phyloP scores from a whole-genome alignment of 1,140 invertebrate genomes.

The Scaptomyza montana region DNA sequence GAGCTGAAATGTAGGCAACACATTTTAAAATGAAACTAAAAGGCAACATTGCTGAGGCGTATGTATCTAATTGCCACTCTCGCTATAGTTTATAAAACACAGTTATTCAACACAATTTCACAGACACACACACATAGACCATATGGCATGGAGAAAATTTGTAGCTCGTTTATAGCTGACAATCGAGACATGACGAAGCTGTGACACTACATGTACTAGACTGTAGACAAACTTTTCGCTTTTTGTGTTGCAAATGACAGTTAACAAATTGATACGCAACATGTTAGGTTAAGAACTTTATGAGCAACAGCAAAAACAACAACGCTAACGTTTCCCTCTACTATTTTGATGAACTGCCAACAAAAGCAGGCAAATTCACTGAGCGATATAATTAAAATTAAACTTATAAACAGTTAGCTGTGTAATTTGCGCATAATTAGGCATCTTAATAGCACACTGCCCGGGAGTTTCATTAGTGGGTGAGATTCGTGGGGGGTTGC shows the following conservation, averaged over 20 bases:
- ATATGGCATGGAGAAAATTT: neutral
- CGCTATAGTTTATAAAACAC: neutral
- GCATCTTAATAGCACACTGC: slow-evolving; percentile 19
- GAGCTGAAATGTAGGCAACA: neutral
- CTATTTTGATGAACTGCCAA: slow-evolving; percentile 14
- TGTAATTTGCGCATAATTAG: slow-evolving; percentile 59
- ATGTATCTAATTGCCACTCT: neutral
- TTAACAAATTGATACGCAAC: slow-evolving; percentile 23
- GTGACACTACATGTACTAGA: neutral
- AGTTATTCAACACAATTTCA: slow-evolving; percentile 7
- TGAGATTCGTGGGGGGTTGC: neutral
- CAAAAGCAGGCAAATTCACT: neutral
- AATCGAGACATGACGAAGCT: slow-evolving; percentile 3
- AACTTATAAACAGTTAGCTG: slow-evolving; percentile 59
- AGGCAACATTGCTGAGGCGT: neutral
- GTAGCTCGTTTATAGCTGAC: neutral
- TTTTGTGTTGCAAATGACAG: slow-evolving; percentile 32
- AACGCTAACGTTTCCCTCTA: slow-evolving; percentile 36
- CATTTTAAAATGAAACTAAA: slow-evolving; percentile 2
- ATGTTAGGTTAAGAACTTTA: slow-evolving; percentile 33
- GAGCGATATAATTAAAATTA: slow-evolving; percentile 48
- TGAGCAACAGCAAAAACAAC: neutral
- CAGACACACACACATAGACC: neutral
- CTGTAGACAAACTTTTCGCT: slow-evolving; percentile 17
- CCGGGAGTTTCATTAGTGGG: slow-evolving; percentile 24